Percentiles rank a stretch among this genome's conserved stretches.
phyloP scores from a whole-genome alignment of 2,888 invertebrate genomes.

The Drosophila melanocephala region DNA sequence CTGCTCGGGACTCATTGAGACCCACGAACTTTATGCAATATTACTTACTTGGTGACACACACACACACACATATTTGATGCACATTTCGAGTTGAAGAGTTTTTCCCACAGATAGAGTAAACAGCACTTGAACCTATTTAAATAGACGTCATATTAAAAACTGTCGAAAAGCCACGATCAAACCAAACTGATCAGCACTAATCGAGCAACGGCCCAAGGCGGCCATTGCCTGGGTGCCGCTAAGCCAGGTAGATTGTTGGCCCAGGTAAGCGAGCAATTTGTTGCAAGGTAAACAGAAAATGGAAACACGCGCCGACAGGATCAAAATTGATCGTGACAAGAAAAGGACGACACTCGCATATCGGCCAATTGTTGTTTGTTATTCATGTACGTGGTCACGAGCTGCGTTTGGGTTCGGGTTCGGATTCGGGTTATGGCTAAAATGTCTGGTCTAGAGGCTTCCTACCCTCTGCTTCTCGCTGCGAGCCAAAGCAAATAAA shows the following conservation, averaged over 20 bases:
- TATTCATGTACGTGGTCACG: conserved; percentile 24
- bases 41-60: conserved; percentile 22
- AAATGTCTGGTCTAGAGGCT: conserved; percentile 11
- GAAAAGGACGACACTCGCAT: conserved; percentile 48
- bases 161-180: conserved; percentile 77
- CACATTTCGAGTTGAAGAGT: conserved; percentile 58
- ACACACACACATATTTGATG: conserved; percentile 51
- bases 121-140: conserved; percentile 74
- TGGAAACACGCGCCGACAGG: conserved; percentile 78
- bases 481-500: conserved; percentile 61
- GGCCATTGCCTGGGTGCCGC: conserved; percentile 13
- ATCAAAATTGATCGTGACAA: conserved; percentile 66
- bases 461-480: conserved; percentile 2
- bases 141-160: conserved; percentile 68
- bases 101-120: conserved; percentile 73
- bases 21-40: conserved; percentile 58
- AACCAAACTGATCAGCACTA: conserved; percentile 64
- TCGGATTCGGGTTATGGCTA: conserved; percentile 8
- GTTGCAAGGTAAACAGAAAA: conserved; percentile 61
- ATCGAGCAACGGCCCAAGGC: conserved; percentile 54
- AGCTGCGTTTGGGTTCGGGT: conserved; percentile 16
- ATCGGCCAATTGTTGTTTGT: conserved; percentile 41
- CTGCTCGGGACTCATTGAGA: conserved; percentile 8
- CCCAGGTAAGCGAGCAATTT: conserved; percentile 59
- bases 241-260: conserved; percentile 38